phyloP scores from a whole-genome alignment of 2,888 invertebrate genomes.

The Sinotaia quadrata region DNA sequence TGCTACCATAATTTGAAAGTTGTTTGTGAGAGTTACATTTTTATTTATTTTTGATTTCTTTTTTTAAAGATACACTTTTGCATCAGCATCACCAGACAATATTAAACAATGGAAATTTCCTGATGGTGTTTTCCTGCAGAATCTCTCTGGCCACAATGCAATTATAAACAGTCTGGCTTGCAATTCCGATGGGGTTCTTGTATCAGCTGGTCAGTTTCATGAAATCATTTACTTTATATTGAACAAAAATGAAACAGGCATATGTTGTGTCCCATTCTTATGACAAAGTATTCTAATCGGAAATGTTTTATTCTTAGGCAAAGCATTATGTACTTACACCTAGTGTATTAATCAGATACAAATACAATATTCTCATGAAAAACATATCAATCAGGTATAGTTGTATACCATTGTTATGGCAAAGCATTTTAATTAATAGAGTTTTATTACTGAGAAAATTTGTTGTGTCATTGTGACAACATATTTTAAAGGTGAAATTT shows the following conservation, averaged over 20 bases:
- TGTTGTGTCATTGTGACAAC: not conserved
- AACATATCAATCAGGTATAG: too few species aligned
- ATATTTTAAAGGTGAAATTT: not conserved
- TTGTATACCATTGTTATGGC: too few species aligned
- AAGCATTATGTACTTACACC: too few species aligned
- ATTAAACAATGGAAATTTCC: conserved; percentile 99
- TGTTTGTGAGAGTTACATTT: not conserved
- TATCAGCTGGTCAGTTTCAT: conserved; percentile 83
- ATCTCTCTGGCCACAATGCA: conserved; percentile 95
- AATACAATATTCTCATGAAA: too few species aligned
- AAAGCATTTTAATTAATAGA: too few species aligned
- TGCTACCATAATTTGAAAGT: not conserved
- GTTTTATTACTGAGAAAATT: not conserved
- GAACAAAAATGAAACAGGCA: too few species aligned
- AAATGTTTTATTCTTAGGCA: too few species aligned
- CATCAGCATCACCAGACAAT: conserved; percentile 97
- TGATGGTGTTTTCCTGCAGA: conserved; percentile 97
- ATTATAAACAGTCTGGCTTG: conserved; percentile 97
- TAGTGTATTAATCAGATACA: too few species aligned
- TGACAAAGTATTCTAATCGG: too few species aligned
- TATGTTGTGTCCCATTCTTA: too few species aligned
- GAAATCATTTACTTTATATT: too few species aligned
- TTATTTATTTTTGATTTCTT: too few species aligned
- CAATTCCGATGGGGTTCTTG: conserved; percentile 94
- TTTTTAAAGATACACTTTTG: conserved; percentile 87